These are phyloP conservation scores for Setipinna tenuifilis DNA, from an alignment of 2,797 vertebrate species.

Conservation along the genomic window DNA sequence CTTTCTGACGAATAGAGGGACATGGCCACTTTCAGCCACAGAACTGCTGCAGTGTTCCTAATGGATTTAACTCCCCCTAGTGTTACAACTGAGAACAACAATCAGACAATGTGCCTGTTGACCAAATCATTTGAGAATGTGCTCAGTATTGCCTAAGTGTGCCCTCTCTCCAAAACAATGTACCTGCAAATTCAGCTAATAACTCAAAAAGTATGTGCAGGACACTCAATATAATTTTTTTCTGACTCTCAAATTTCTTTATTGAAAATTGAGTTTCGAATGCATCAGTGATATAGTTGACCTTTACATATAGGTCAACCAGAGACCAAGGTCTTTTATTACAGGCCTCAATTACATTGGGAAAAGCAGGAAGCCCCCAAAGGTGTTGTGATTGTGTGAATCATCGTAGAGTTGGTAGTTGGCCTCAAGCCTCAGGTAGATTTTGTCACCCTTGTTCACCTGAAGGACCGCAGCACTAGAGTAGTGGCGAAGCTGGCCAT, in stretches of 20 bases:
- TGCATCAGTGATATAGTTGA: neutral
- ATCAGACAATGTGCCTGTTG: neutral
- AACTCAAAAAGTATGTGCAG: neutral
- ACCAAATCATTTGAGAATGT: neutral
- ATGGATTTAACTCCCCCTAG: neutral
- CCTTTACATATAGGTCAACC: neutral
- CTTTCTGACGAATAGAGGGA: no score
- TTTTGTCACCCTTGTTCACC: neutral
- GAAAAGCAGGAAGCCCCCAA: neutral
- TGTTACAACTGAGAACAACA: neutral
- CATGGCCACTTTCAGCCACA: no score
- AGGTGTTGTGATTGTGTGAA: conserved; percentile 1
- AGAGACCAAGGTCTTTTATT: neutral
- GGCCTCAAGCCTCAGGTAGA: neutral
- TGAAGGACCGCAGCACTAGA: neutral
- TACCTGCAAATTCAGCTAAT: neutral
- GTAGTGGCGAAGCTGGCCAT: conserved; percentile 13
- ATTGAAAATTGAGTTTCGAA: neutral
- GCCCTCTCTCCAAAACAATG: neutral
- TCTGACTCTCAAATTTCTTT: neutral
- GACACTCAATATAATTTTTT: no score
- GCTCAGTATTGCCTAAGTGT: neutral
- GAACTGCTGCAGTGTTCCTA: no score
- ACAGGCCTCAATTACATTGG: neutral
- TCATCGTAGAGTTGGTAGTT: conserved; percentile 6